Base-by-base conservation (phyloP, 1,140 invertebrate species). In the Sminthurides bifidus region DNA sequence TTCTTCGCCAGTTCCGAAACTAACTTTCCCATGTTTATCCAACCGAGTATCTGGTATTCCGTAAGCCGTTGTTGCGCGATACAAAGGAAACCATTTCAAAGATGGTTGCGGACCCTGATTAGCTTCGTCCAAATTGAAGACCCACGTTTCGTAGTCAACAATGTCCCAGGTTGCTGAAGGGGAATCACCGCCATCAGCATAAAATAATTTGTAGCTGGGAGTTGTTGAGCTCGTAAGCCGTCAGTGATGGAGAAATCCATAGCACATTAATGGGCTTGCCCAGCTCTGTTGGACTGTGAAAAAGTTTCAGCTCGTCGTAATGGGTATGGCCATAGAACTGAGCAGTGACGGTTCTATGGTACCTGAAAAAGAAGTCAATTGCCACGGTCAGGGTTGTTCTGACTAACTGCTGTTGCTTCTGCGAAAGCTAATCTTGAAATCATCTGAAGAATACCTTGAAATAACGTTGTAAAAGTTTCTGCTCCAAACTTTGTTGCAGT, bases 201-300 rank as follows among this genome's bases (percentile, higher is more conserved):
- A 68, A 68, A 77, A 79, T n/a, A 79, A 71, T 41, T 74, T 65
- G 60, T 75, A 79, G 1, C 71, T 74, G 6, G 77, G 76, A 67
- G n/a, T 78, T 78, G 29, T 75, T 61, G 10, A 70, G 59, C 1
- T 54, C 35, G 26, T 58, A 67, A 14, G 65, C 58, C 6, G 66
- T 75, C 0, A 75, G 67, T 53, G 71, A 72, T 2, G 72, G 70
- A 0, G 62, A 66, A 6, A 74, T 66, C 58, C 74, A 76, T 0
- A 69, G 66, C 19, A 72, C 66, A 56, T 61, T 67, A 2, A 69
- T 62, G 2, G 73, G 68, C 27, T 68, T 54, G 8, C 52, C 60
- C 21, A 54, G 27, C n/a, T 60, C 51, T 14, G 56, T 38, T 8
- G 46, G 35, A 76, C 44, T 65, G 40, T 66, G 64, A 2, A 48